Evolutionary conservation across 2,888 invertebrate species (phyloP).

Genomic region (Dolomedes plantarius): DNA sequence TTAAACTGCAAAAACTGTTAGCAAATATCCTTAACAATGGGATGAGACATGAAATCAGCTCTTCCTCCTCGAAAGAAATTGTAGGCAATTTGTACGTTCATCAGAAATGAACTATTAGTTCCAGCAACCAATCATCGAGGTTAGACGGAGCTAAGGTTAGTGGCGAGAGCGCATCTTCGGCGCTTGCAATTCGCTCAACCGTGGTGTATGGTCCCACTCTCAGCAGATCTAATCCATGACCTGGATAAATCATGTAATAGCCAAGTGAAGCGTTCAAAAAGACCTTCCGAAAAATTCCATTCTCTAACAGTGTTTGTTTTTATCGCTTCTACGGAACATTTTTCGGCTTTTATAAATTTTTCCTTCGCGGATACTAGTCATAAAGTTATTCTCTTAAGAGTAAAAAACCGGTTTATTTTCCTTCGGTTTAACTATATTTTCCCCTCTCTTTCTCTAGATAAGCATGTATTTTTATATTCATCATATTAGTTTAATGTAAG

Average conservation of each 20-base stretch:
- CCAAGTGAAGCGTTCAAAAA: constrained; percentile 8
- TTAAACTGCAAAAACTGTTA: too few species aligned
- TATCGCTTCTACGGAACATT: too few species aligned
- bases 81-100: background rate
- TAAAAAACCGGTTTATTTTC: too few species aligned
- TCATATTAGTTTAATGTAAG: too few species aligned
- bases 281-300: background rate
- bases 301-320: background rate
- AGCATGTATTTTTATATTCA: too few species aligned
- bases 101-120: background rate
- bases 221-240: background rate
- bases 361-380: too few species aligned
- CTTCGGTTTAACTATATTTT: too few species aligned
- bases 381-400: too few species aligned
- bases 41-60: too few species aligned
- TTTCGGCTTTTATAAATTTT: too few species aligned
- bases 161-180: background rate
- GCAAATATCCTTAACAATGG: too few species aligned
- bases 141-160: constrained; percentile 14
- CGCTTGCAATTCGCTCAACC: constrained; percentile 7
- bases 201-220: background rate
- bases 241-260: background rate
- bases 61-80: background rate
- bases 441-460: too few species aligned
- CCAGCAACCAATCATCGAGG: constrained; percentile 11